Base-by-base conservation (phyloP, 2,113 vertebrate genomes). In the Bubo scandiacus region DNA sequence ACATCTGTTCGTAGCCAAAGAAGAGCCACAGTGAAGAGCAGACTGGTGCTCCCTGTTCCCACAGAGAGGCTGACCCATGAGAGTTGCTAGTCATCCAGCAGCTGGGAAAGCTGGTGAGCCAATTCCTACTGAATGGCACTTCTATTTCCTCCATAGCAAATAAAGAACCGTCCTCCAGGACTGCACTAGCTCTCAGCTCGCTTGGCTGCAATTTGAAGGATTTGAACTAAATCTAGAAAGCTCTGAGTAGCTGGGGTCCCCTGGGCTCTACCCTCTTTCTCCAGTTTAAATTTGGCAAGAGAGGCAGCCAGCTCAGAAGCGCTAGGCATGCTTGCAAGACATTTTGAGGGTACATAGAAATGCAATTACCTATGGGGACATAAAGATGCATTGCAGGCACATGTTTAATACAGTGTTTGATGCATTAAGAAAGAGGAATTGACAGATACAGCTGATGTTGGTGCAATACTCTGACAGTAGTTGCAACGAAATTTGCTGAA, bases 71-170 rank as follows among this genome's bases (percentile, higher is more conserved):
- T 85, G 84, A 87, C 61, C 87, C 84, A 21, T 36, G 85, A 96
- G 90, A 72, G 90, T 49, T 63, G 70, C 81, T 65, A 34, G 73
- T 96, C 89, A 96, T 55, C 52, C 84, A 91, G 84, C 96, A 96
- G 93, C 96, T 97, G 96, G 90, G 81, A 85, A 90, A 88, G 87
- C 93, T 90, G 74, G 54, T 25, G 81, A 96, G 96, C 96, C 96
- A 96, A 73, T 70, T 97, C 90, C 90, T 85, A 26, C 90, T 96
- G 96, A 96, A 97, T 94, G 96, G 96, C 96, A 93, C 96, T 83
- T 96, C 92, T 96, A 85, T 97, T 94, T 95, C 96, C 94, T 96
- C 87, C 84, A 14, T 19, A 54, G 92, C 95, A 92, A 88, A 94
- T 88, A 96, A 96, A 96, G 87, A 93, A 54, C 84, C 3, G 0